These are phyloP conservation scores for Charina bottae DNA, from an alignment of 2,113 vertebrate genomes.

Conservation along the genomic window DNA sequence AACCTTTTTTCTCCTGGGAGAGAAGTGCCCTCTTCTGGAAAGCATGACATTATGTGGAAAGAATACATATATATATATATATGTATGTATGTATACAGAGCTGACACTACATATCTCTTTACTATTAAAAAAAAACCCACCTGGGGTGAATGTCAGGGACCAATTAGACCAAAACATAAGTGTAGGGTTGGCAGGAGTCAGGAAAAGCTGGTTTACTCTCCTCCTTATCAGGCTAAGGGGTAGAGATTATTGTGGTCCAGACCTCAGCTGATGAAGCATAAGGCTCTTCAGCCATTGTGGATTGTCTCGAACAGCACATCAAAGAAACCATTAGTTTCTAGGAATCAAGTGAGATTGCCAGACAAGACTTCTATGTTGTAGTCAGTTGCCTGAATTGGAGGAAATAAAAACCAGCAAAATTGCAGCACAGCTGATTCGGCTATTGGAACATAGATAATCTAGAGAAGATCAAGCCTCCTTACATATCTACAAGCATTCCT, in stretches of 20 bases:
- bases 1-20: constrained; percentile 41
- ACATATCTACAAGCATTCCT: not conserved
- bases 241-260: not conserved
- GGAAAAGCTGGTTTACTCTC: not conserved
- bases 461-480: not conserved
- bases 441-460: not conserved
- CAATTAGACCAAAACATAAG: not conserved
- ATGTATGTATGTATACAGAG: not conserved
- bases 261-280: not conserved
- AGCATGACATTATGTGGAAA: not conserved
- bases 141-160: not conserved
- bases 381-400: not conserved
- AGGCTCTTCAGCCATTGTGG: not conserved
- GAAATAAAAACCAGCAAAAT: not conserved
- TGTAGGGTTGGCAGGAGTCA: not conserved
- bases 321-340: not conserved
- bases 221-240: not conserved
- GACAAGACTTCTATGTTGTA: not conserved
- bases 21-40: constrained; percentile 63
- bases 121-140: not conserved
- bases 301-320: not conserved
- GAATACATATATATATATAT: fast-evolving
- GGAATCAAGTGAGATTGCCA: not conserved
- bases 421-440: not conserved
- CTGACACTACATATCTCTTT: not conserved